Percentiles rank a stretch among this genome's conserved stretches.
phyloP scores from a whole-genome alignment of 2,113 vertebrate species.

The Colaptes auratus region DNA sequence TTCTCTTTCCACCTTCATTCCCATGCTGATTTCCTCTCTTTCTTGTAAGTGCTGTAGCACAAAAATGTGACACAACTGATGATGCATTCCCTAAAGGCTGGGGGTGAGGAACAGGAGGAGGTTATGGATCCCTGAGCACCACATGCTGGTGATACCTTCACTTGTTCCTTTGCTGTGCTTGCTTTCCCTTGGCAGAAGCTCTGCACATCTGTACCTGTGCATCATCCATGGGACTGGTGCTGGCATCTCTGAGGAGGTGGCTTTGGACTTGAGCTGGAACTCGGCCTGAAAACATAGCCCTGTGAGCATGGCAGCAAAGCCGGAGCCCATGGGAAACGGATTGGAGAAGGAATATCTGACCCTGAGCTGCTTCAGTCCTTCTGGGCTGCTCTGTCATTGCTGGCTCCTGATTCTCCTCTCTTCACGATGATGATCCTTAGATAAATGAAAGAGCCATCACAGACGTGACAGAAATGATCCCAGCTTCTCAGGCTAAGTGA shows the following conservation, averaged over 20 bases:
- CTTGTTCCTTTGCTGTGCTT: background rate
- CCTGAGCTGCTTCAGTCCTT: fast-evolving
- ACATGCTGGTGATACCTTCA: background rate
- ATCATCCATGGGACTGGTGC: fast-evolving
- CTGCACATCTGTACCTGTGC: background rate
- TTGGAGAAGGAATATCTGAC: background rate
- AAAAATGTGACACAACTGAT: fast-evolving
- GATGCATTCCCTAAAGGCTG: background rate
- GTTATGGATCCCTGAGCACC: background rate
- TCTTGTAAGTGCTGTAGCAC: background rate
- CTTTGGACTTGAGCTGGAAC: background rate
- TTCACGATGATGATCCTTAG: background rate
- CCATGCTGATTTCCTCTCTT: fast-evolving
- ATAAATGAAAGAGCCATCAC: background rate
- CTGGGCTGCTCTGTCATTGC: background rate
- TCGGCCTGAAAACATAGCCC: background rate
- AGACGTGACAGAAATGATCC: background rate
- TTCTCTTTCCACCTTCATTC: background rate
- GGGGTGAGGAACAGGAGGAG: background rate
- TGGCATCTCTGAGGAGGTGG: background rate
- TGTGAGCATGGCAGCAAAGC: fast-evolving
- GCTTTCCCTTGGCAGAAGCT: background rate
- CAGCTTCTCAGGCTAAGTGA: background rate
- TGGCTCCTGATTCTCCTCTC: background rate
- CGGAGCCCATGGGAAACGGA: fast-evolving